Evolutionary conservation across 2,888 invertebrate genomes (phyloP).

Genomic region (Sphaerophoria taeniata): DNA sequence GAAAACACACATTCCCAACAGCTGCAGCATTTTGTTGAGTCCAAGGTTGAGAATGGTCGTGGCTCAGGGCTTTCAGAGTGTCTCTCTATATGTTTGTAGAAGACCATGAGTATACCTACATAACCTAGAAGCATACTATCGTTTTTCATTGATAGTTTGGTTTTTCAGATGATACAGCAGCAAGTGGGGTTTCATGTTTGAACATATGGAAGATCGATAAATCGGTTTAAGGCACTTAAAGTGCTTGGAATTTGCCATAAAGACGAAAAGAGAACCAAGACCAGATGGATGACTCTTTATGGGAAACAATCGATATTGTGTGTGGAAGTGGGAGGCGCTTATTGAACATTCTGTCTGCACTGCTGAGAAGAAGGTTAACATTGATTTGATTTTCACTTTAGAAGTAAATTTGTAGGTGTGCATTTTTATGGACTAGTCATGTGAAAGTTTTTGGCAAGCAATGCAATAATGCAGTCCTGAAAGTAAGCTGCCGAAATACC

Average conservation of each 20-base stretch:
- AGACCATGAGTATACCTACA: neutral
- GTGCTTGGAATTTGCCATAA: neutral
- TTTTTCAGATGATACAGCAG: conserved; percentile 46
- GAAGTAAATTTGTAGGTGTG: too few species aligned
- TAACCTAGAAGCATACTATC: neutral
- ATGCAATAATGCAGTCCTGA: too few species aligned
- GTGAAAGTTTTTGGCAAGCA: too few species aligned
- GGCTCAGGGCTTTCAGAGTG: conserved; percentile 18
- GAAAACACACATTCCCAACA: conserved; percentile 24
- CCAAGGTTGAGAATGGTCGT: conserved; percentile 55
- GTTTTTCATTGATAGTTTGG: conserved; percentile 22
- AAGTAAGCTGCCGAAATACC: too few species aligned
- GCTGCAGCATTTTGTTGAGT: conserved; percentile 41
- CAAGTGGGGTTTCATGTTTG: conserved; percentile 47
- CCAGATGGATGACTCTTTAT: neutral
- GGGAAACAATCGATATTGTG: neutral
- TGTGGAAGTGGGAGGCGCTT: too few species aligned
- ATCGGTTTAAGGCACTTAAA: conserved; percentile 40
- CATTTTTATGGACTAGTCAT: too few species aligned
- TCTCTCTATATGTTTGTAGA: neutral
- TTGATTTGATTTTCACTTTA: too few species aligned
- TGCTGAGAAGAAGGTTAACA: too few species aligned
- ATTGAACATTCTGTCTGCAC: too few species aligned
- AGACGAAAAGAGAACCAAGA: neutral
- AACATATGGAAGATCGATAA: conserved; percentile 54